Conservation (phyloP, 2,113 vertebrate species). For the Rallus limicola region DNA sequence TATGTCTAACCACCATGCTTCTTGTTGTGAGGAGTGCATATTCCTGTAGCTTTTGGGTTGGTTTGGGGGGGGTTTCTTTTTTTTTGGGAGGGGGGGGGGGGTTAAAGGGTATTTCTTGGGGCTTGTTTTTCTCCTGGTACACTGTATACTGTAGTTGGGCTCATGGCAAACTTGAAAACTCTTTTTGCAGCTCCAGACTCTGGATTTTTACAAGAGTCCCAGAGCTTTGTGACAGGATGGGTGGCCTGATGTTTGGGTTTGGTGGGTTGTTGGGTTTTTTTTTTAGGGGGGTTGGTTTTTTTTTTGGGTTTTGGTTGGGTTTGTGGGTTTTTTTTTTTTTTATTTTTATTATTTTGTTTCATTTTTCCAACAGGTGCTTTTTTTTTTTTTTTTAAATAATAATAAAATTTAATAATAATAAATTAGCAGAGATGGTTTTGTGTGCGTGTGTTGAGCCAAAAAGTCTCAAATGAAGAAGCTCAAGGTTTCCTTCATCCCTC, state of each 20-base stretch:
- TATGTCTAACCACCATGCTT: slow-evolving; percentile 80
- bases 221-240: slow-evolving; percentile 40
- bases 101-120: no score
- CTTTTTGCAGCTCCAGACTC: slow-evolving; percentile 53
- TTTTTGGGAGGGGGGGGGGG: no score
- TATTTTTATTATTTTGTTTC: not conserved
- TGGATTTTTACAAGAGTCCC: slow-evolving; percentile 43
- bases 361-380: slow-evolving; percentile 43
- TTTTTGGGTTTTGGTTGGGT: no score
- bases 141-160: slow-evolving; percentile 81
- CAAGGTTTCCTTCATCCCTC: slow-evolving; percentile 39
- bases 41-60: slow-evolving; percentile 71
- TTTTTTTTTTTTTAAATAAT: not conserved
- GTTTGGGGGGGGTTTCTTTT: no score
- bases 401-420: slow-evolving; percentile 17
- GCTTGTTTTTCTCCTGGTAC: slow-evolving; percentile 22
- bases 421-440: slow-evolving; percentile 40
- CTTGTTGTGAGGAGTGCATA: slow-evolving; percentile 73
- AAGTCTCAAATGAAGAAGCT: not conserved
- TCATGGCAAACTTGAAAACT: slow-evolving; percentile 83
- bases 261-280: not conserved
- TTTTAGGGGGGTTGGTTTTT: not conserved
- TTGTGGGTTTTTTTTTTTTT: not conserved
- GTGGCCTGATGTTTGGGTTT: slow-evolving; percentile 8
- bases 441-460: slow-evolving; percentile 58